Conservation (phyloP, 2,888 invertebrate genomes). For the Himalopsyche kuldschensis region DNA sequence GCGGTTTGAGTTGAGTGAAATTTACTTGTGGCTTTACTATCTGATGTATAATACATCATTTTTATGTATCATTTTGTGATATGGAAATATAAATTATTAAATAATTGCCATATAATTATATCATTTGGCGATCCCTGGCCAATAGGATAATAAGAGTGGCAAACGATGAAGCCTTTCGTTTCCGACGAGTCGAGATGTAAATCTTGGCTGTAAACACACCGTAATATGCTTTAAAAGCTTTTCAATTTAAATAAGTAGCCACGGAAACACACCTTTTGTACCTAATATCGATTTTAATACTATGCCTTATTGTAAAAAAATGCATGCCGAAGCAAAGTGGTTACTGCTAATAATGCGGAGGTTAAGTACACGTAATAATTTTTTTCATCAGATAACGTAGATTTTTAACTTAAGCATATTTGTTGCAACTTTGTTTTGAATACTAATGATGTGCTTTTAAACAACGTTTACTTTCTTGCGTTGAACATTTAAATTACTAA, state of each 20-base stretch:
- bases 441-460: neutral
- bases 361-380: neutral
- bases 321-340: slow-evolving; percentile 1
- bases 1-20: no score
- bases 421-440: neutral
- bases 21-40: no score
- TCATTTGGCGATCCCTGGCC: neutral
- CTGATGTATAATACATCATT: no score
- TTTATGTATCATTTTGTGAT: no score
- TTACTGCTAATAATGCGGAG: neutral
- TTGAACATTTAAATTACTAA: no score
- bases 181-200: slow-evolving; percentile 22
- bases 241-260: slow-evolving; percentile 37
- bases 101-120: no score
- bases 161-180: slow-evolving; percentile 15
- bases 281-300: neutral
- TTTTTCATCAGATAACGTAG: neutral
- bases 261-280: slow-evolving; percentile 7
- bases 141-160: neutral
- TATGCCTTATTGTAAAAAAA: slow-evolving; percentile 8
- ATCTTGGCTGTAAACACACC: slow-evolving; percentile 34
- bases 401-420: neutral
- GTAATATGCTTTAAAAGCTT: slow-evolving; percentile 34
- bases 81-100: no score
- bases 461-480: no score